Percentiles rank a stretch among this genome's conserved stretches.
These are phyloP conservation scores for Sebastes flavidus DNA, from an alignment of 2,797 vertebrate species.

Conservation along the genomic window DNA sequence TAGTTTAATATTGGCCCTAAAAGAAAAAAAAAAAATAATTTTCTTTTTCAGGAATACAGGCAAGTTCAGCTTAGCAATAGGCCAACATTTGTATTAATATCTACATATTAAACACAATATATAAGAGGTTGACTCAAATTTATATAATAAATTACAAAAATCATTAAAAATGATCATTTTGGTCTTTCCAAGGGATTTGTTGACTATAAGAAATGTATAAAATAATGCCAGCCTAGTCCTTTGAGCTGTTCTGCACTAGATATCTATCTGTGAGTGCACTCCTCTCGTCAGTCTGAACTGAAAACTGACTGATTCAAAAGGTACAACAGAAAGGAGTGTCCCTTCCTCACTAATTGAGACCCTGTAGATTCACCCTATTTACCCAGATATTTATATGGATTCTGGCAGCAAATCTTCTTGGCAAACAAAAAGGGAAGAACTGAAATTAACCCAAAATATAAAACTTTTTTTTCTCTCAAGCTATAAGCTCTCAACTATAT, in stretches of 20 bases:
- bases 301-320: slow-evolving; percentile 1
- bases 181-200: neutral
- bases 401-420: slow-evolving; percentile 32
- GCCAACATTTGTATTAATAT: no score
- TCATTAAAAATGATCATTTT: neutral
- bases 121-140: neutral
- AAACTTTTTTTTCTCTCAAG: neutral
- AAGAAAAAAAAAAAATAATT: no score
- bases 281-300: neutral
- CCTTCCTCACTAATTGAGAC: slow-evolving; percentile 56
- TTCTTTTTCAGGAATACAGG: no score
- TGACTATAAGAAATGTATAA: neutral
- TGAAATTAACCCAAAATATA: slow-evolving; percentile 9
- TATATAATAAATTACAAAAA: neutral
- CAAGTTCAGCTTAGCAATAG: no score
- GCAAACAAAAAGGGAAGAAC: neutral
- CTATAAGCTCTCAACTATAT: neutral
- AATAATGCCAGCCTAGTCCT: neutral
- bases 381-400: slow-evolving; percentile 31
- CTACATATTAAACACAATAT: no score
- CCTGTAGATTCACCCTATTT: slow-evolving; percentile 58
- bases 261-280: neutral
- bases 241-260: neutral
- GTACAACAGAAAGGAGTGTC: slow-evolving; percentile 43
- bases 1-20: no score